Percentiles rank a stretch among this genome's conserved stretches.
Evolutionary conservation across 2,113 vertebrate species (phyloP).

Genomic region (Gallinago paraguaiae): DNA sequence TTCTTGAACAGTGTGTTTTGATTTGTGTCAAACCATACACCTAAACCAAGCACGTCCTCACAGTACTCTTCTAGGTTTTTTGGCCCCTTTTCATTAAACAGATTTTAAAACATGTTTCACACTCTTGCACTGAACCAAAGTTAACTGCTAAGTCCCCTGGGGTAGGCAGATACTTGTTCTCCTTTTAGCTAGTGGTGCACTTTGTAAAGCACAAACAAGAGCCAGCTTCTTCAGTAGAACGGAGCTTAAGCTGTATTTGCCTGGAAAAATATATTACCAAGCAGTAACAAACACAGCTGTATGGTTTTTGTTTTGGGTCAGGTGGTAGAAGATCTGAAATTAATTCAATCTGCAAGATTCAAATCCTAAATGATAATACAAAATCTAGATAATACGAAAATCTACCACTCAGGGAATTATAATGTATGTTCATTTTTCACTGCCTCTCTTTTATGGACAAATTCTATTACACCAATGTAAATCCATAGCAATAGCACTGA

Average conservation of each 20-base stretch:
- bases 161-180: background rate
- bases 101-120: background rate
- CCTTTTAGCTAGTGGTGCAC: background rate
- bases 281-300: conserved; percentile 57
- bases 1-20: background rate
- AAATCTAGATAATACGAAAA: background rate
- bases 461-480: background rate
- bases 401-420: background rate
- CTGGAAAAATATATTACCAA: conserved; percentile 42
- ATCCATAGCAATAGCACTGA: background rate
- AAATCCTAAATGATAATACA: conserved; percentile 11
- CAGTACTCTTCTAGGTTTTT: background rate
- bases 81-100: background rate
- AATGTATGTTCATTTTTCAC: background rate
- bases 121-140: background rate
- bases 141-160: background rate
- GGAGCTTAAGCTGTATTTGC: conserved; percentile 21
- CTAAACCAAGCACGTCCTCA: background rate
- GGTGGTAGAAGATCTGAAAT: conserved; percentile 29
- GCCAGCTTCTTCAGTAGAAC: background rate
- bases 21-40: background rate
- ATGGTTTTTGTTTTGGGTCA: conserved; percentile 23
- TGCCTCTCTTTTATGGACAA: background rate
- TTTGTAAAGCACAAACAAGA: background rate
- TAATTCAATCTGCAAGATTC: background rate